These are phyloP conservation scores for Ceyx melanurus DNA, from an alignment of 2,113 vertebrate species.

Conservation along the genomic window DNA sequence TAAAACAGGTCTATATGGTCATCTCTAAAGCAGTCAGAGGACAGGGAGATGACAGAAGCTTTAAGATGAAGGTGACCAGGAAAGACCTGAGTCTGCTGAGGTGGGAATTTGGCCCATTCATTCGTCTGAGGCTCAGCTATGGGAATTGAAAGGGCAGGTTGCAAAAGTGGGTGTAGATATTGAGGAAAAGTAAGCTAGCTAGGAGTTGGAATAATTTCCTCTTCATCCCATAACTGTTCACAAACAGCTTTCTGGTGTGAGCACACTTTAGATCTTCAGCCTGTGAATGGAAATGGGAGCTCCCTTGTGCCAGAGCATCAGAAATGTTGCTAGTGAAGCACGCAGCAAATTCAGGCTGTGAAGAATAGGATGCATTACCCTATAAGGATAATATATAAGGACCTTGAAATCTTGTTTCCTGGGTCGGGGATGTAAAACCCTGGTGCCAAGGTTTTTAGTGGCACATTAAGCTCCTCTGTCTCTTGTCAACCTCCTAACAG, in stretches of 20 bases:
- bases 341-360: neutral
- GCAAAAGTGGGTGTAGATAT: neutral
- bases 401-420: neutral
- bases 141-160: neutral
- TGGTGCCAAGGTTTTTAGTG: neutral
- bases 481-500: conserved; percentile 40
- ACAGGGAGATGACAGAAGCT: neutral
- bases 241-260: neutral
- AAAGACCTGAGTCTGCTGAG: neutral
- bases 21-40: neutral
- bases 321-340: neutral
- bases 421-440: neutral
- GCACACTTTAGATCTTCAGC: neutral
- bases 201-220: neutral
- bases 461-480: conserved; percentile 8
- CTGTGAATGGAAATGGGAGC: neutral
- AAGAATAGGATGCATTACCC: neutral
- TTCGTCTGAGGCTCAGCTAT: neutral
- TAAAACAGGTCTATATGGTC: neutral
- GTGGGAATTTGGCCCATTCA: neutral
- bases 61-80: neutral
- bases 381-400: neutral
- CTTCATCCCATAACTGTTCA: neutral
- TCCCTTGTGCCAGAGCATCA: neutral
- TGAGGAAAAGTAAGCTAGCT: neutral